phyloP scores from a whole-genome alignment of 2,797 vertebrate genomes.

The Sebastes flavidus region DNA sequence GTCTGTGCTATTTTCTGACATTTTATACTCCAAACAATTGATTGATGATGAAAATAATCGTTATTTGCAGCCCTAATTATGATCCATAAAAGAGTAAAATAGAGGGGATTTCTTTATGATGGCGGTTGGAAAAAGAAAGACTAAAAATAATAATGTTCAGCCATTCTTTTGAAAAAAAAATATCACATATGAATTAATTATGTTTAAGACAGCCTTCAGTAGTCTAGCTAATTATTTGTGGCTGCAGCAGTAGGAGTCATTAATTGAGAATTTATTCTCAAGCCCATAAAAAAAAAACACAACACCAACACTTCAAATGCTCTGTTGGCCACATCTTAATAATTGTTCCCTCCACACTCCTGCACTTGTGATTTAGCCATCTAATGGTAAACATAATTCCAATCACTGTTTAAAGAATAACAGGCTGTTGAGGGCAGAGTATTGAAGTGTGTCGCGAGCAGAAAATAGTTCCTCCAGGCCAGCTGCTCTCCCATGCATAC shows the following conservation, averaged over 20 bases:
- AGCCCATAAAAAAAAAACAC: neutral
- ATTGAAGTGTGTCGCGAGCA: slow-evolving; percentile 35
- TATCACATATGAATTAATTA: neutral
- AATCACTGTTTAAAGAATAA: slow-evolving; percentile 35
- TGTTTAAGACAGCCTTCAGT: neutral
- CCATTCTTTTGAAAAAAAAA: neutral
- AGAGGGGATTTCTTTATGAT: neutral
- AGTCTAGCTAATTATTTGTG: neutral
- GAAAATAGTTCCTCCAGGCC: slow-evolving; percentile 41
- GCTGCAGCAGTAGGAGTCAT: slow-evolving; percentile 5
- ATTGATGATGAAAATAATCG: neutral
- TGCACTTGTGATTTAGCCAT: slow-evolving; percentile 2
- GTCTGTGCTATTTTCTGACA: too few species aligned
- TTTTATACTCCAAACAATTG: neutral
- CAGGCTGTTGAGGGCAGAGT: slow-evolving; percentile 25
- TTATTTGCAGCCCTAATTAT: neutral
- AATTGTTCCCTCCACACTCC: neutral
- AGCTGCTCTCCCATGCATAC: slow-evolving; percentile 19
- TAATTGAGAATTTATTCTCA: slow-evolving; percentile 17
- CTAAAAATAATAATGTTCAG: neutral
- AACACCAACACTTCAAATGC: neutral
- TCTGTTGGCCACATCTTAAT: slow-evolving; percentile 2
- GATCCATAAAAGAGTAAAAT: neutral
- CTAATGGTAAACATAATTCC: slow-evolving; percentile 40
- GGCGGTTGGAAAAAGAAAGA: neutral